Evolutionary conservation across 2,888 invertebrate genomes (phyloP), one percentile per base, ranked within the genome.

Genomic region (Julus scanicus): DNA sequence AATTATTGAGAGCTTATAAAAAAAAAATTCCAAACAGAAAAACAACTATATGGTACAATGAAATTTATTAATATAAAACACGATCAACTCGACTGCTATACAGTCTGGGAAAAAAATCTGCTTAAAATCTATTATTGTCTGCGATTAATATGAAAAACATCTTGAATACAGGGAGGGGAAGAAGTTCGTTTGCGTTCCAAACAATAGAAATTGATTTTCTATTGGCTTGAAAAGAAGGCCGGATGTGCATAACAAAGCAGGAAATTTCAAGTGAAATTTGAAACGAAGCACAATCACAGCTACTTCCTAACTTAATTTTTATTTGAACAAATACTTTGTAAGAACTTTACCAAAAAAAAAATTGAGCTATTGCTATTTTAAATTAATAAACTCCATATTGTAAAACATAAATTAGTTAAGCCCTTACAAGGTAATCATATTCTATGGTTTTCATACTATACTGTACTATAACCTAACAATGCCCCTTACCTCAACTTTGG

Each of bases 61-160:
- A 80, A 80, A 80, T 80, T 80, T 80, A 80, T 80, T 80, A 80
- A 80, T 80, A 80, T 37, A 11, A 80, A 37, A 80, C 80, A 80
- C 13, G 80, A 80, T 80, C 80, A 80, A 37, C 80, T 29, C 80
- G 8, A 80, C 29, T 80, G 4, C 37, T 37, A 13, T 37, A 29
- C 80, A 5, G 15, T 20, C 20, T 20, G 2, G 13, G 13, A 80
- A 11, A 37, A 80, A 71, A 20, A 71, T 71, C 20, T 20, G 8
- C 20, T 71, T 20, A 5, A 71, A 71, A 5, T 71, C 71, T 71
- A 71, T 29, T 71, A 71, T 63, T n/a, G 3, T 71, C 71, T 29
- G 20, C 71, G 20, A 20, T 3, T 20, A 71, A 71, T 71, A 20
- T 8, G 1, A 20, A 71, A 71, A 44, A 20, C 20, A 71, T 4